Percentiles rank a stretch among this genome's conserved stretches.
These are phyloP conservation scores for Aleiodes leptofemur DNA, from an alignment of 2,888 invertebrate genomes.

Conservation along the genomic window DNA sequence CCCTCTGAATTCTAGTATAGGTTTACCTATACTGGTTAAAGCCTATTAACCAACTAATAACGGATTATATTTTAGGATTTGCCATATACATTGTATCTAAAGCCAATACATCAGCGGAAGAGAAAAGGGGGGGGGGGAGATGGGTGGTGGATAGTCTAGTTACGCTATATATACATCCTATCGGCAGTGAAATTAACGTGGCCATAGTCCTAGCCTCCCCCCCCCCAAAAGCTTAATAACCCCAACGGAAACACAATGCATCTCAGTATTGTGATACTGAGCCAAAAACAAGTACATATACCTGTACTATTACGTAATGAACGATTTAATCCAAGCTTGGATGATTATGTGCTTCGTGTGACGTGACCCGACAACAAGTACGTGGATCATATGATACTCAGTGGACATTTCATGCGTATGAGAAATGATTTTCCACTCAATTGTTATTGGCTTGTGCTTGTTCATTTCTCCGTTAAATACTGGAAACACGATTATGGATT, in stretches of 20 bases:
- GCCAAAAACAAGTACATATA: constrained; percentile 48
- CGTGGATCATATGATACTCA: constrained; percentile 50
- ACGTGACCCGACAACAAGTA: constrained; percentile 54
- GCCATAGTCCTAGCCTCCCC: constrained; percentile 48
- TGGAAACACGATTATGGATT: not conserved
- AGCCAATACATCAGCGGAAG: constrained; percentile 42
- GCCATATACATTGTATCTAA: constrained; percentile 46
- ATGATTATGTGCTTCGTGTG: constrained; percentile 47
- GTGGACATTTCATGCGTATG: constrained; percentile 38
- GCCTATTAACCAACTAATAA: constrained; percentile 54
- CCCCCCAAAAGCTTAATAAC: constrained; percentile 54
- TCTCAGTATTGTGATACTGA: constrained; percentile 38
- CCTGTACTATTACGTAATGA: constrained; percentile 51
- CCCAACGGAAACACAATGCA: constrained; percentile 48
- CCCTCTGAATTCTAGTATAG: constrained; percentile 44
- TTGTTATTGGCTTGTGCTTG: constrained; percentile 36
- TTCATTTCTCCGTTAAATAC: not conserved
- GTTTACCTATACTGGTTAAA: constrained; percentile 48
- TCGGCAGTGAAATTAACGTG: constrained; percentile 49
- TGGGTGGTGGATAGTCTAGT: constrained; percentile 30
- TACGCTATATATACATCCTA: constrained; percentile 13
- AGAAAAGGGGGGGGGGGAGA: constrained; percentile 26
- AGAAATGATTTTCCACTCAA: constrained; percentile 51
- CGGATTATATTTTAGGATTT: constrained; percentile 55
- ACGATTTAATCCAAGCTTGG: constrained; percentile 48